Evolutionary conservation across 2,797 vertebrate species (phyloP), one percentile per base, ranked within the genome.

Genomic region (Megalops cyprinoides): DNA sequence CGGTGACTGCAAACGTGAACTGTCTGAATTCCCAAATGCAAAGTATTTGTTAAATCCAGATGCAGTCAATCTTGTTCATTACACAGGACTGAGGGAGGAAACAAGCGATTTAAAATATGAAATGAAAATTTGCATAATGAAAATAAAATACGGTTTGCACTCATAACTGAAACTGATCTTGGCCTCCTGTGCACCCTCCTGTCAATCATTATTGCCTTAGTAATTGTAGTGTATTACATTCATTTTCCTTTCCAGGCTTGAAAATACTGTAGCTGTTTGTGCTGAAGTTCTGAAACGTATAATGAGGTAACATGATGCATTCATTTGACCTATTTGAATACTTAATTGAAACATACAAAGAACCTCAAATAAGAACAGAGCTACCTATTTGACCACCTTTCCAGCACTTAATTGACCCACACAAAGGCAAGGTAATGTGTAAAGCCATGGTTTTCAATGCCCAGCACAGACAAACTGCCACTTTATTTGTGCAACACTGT

Each of bases 21-120:
- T 67, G 42, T 81, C 49, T 53, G 25, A 76, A 67, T 81, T 67
- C 25, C 9, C 74, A 25, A 25, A 74, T 80, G 73, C 60, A 75
- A 76, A 62, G 37, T 65, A 62, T 15, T 7, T 46, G 42, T 74
- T 25, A 15, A 74, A 7, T 49, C 44, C 71, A 14, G 71, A 4
- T 28, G 20, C 28, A 15, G 71, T 48, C 67, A n/a, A 48, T 81
- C 74, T 67, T 81, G 51, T 48, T 65, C 55, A 76, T 65, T 78
- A 81, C 67, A 67, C 34, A 76, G 44, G 74, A 56, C 18, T 67
- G 23, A 60, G 74, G 60, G 37, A 9, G 25, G 42, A 74, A 74
- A 49, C 46, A 48, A 6, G 71, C 4, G 7, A 74, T 48, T 65
- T 34, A 28, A 28, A 28, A 20, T 10, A 51, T 25, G 58, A 53